Conservation (phyloP, 2,113 vertebrate species). For the Scortum barcoo region DNA sequence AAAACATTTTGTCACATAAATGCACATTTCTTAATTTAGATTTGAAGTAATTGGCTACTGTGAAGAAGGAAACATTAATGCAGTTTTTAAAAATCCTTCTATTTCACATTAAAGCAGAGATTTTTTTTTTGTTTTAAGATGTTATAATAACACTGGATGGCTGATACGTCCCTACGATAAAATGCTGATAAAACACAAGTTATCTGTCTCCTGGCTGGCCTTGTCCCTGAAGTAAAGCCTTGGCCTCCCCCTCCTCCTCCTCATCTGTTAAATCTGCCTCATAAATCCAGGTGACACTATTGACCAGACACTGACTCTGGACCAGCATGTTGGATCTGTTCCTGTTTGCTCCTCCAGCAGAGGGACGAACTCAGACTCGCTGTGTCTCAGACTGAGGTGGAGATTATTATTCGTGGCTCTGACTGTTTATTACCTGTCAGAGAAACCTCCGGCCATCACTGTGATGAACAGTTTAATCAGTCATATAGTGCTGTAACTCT, state of each 20-base stretch:
- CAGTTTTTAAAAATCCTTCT: not conserved
- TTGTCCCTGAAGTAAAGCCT: not conserved
- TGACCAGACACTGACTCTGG: not conserved
- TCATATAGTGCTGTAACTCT: no score
- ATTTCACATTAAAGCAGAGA: not conserved
- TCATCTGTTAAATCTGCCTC: constrained; percentile 7
- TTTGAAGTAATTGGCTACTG: not conserved
- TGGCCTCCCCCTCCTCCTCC: not conserved
- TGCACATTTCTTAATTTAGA: not conserved
- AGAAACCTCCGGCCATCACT: not conserved
- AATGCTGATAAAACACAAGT: not conserved
- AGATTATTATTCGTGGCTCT: not conserved
- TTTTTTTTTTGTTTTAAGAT: not conserved
- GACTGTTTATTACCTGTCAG: not conserved
- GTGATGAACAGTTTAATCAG: no score
- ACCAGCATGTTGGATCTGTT: not conserved
- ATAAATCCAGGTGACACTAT: constrained; percentile 11
- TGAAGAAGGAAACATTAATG: no score
- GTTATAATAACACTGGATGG: not conserved
- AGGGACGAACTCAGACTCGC: not conserved
- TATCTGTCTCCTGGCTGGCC: not conserved
- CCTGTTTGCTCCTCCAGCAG: not conserved
- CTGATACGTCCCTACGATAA: not conserved
- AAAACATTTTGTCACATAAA: not conserved
- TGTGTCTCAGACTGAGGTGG: not conserved